Evolutionary conservation across 2,888 invertebrate species (phyloP).

Genomic region (Parnassius smintheus): DNA sequence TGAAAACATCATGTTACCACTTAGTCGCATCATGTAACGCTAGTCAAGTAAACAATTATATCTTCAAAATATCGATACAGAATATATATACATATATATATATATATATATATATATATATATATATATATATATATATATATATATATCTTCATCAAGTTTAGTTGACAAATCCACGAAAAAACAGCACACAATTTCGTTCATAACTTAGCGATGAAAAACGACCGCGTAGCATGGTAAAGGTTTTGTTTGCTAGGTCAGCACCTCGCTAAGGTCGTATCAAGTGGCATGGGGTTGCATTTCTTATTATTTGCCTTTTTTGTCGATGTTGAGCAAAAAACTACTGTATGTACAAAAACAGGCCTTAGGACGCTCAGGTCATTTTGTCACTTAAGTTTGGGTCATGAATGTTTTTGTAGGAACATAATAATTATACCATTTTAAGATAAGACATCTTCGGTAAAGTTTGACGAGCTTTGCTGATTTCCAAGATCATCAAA

Average conservation of each 20-base stretch:
- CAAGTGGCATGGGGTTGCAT: slow-evolving; percentile 24
- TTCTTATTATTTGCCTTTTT: slow-evolving; percentile 9
- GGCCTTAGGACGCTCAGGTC: slow-evolving; percentile 1
- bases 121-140: too few relatives aligned
- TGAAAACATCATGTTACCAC: too few relatives aligned
- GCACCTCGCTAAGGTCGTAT: slow-evolving; percentile 28
- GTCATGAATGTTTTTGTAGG: neutral
- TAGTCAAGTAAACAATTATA: too few relatives aligned
- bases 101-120: too few relatives aligned
- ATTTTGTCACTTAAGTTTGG: neutral
- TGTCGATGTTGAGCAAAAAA: slow-evolving; percentile 10
- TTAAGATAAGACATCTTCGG: neutral
- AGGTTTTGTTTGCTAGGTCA: slow-evolving; percentile 39
- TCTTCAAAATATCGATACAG: too few relatives aligned
- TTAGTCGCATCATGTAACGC: too few relatives aligned
- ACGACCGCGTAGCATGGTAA: slow-evolving; percentile 32
- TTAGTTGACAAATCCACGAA: too few relatives aligned
- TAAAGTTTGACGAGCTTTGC: too few relatives aligned
- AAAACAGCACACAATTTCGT: too few relatives aligned
- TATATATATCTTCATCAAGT: too few relatives aligned
- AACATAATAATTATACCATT: neutral
- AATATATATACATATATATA: too few relatives aligned
- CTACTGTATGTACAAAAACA: slow-evolving; percentile 1
- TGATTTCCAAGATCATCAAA: too few relatives aligned
- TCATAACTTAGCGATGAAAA: neutral